These are phyloP conservation scores for Lordiphosa andalusiaca DNA, from an alignment of 2,888 invertebrate genomes.

Conservation along the genomic window DNA sequence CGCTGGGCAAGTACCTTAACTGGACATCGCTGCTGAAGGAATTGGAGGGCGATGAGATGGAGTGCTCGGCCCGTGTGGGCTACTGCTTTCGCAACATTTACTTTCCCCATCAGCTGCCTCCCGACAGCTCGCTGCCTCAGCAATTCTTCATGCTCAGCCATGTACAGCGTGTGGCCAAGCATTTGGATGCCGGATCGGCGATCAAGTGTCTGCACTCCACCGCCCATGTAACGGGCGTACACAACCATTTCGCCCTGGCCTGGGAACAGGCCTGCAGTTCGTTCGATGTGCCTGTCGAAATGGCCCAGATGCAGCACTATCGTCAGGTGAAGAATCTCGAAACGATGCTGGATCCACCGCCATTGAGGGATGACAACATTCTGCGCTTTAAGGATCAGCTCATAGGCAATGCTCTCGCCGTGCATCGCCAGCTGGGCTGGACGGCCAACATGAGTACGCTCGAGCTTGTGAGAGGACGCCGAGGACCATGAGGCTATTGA, in stretches of 20 bases:
- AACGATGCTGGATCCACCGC: constrained; percentile 85
- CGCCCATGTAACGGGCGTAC: constrained; percentile 89
- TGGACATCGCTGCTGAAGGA: constrained; percentile 82
- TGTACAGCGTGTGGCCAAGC: constrained; percentile 91
- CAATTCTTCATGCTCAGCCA: constrained; percentile 95
- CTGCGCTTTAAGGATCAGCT: constrained; percentile 46
- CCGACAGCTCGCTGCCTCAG: constrained; percentile 88
- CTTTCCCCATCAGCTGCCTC: constrained; percentile 89
- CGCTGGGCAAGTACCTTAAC: constrained; percentile 73
- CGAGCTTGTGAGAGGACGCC: not conserved
- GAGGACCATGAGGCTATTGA: constrained; percentile 26
- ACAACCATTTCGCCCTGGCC: constrained; percentile 94
- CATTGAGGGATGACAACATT: constrained; percentile 87
- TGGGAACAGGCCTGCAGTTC: constrained; percentile 90
- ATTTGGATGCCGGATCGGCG: constrained; percentile 91
- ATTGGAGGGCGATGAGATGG: constrained; percentile 81
- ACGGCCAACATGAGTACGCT: not conserved
- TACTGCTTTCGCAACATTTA: constrained; percentile 95
- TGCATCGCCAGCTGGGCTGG: constrained; percentile 31
- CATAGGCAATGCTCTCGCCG: constrained; percentile 18
- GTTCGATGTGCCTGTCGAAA: constrained; percentile 87
- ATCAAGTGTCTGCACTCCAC: constrained; percentile 96
- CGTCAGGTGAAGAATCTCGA: constrained; percentile 89
- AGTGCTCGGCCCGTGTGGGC: constrained; percentile 69
- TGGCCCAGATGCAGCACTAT: constrained; percentile 95